phyloP scores from a whole-genome alignment of 2,113 vertebrate species.

The Oreotrochilus melanogaster region DNA sequence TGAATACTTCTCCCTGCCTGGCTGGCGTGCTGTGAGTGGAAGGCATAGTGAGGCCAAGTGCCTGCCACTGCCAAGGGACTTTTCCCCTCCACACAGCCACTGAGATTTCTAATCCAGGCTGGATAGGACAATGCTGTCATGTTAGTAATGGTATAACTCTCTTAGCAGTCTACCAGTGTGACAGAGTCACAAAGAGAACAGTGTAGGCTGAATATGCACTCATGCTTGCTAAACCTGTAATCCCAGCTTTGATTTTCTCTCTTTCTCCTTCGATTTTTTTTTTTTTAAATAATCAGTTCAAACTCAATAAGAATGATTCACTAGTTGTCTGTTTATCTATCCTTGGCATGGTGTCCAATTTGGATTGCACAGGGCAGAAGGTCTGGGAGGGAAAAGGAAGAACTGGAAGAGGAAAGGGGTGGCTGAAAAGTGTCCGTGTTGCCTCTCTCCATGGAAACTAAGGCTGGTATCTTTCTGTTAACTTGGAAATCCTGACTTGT shows the following conservation, averaged over 20 bases:
- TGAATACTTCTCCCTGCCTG: slow-evolving; percentile 35
- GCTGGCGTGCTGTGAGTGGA: not conserved
- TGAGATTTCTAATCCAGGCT: slow-evolving; percentile 63
- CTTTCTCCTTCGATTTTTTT: not conserved
- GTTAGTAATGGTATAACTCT: slow-evolving; percentile 67
- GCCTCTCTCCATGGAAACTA: not conserved
- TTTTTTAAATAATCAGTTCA: slow-evolving; percentile 7
- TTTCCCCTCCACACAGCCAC: slow-evolving; percentile 7
- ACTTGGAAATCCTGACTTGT: not conserved
- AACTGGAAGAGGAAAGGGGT: not conserved
- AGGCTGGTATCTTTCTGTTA: not conserved
- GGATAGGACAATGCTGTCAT: slow-evolving; percentile 67
- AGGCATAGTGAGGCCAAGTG: slow-evolving; percentile 26
- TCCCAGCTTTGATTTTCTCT: slow-evolving; percentile 64
- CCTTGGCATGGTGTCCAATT: not conserved
- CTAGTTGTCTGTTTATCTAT: slow-evolving; percentile 25
- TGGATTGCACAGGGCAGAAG: not conserved
- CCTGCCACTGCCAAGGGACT: slow-evolving; percentile 49
- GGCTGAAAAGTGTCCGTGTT: not conserved
- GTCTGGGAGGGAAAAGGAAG: not conserved
- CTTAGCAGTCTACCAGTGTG: slow-evolving; percentile 60
- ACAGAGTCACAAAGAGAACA: slow-evolving; percentile 66
- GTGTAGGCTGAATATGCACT: slow-evolving; percentile 68
- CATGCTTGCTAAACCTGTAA: slow-evolving; percentile 67
- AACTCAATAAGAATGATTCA: slow-evolving; percentile 51